Evolutionary conservation across 2,888 invertebrate species (phyloP), one percentile per base, ranked within the genome.

Genomic region (Tetragonula carbonaria): DNA sequence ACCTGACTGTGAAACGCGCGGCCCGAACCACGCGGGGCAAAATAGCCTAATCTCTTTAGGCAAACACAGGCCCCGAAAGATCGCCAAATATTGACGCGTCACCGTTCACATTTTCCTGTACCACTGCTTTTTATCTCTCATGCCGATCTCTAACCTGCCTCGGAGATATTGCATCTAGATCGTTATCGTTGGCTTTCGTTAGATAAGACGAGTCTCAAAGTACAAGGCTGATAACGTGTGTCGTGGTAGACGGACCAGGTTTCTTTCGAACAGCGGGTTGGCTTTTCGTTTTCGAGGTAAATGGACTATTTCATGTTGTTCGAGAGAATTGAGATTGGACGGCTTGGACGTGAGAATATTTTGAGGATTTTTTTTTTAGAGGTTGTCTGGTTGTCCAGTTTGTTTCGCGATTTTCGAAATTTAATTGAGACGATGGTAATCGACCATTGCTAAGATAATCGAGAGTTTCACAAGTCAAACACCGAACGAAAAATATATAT

Each of bases 11-110:
- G 82, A 78, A 38, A 55, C 66, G 74, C 74, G 74, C 74, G 78
- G 72, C 76, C 70, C 38, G 8, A 53, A 21, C 71, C 71, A 53
- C 33, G 11, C 33, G 11, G 59, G 85, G 85, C 78, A 90, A 88
- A 88, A 88, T 86, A 86, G 86, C 82, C 86, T 90, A 90, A 90
- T 91, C 90, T 90, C 80, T 81, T 82, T 84, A 79, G 88, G 84
- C 84, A 86, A 86, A 85, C 84, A 73, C 77, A 85, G 80, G 72
- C 51, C 62, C 63, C 28, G 59, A 33, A 33, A 33, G 66, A 85
- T 85, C 63, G 84, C 63, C 87, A 91, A 91, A 91, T 90, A 90
- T 91, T 91, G 88, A 90, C 88, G 78, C 66, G 67, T 72, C 88
- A 84, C 79, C 80, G 89, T 87, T 50, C 38, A 63, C 28, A 55